phyloP scores from a whole-genome alignment of 2,797 vertebrate species.

The Pelochelys cantorii region DNA sequence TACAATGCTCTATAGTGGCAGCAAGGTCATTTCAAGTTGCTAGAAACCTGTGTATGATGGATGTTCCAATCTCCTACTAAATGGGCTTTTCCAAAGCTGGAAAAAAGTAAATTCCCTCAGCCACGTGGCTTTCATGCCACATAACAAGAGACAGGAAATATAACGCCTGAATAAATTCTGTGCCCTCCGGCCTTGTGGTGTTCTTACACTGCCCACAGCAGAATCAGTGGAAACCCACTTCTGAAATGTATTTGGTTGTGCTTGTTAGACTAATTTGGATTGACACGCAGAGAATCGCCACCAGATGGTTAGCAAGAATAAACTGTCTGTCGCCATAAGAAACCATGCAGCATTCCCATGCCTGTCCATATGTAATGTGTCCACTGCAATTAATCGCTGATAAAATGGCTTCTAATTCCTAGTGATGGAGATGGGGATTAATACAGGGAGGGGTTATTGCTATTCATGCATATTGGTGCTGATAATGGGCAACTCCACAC shows the following conservation, averaged over 20 bases:
- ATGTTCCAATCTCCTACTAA: background rate
- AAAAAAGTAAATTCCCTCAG: accelerated
- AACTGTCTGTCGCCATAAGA: conserved; percentile 38
- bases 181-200: accelerated
- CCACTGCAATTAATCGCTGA: conserved; percentile 52
- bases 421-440: background rate
- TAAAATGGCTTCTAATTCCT: background rate
- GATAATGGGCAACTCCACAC: background rate
- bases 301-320: conserved; percentile 72
- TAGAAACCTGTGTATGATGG: background rate
- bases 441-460: background rate
- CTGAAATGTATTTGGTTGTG: background rate
- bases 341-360: conserved; percentile 7
- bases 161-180: accelerated
- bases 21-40: background rate
- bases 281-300: conserved; percentile 40
- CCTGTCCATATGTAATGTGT: conserved; percentile 47
- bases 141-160: background rate
- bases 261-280: conserved; percentile 48
- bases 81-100: background rate
- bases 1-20: background rate
- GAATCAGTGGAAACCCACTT: background rate
- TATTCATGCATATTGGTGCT: background rate
- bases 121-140: accelerated
- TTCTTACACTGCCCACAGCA: accelerated